Conservation (phyloP, 1,140 invertebrate genomes). For the Drosophila saltans region DNA sequence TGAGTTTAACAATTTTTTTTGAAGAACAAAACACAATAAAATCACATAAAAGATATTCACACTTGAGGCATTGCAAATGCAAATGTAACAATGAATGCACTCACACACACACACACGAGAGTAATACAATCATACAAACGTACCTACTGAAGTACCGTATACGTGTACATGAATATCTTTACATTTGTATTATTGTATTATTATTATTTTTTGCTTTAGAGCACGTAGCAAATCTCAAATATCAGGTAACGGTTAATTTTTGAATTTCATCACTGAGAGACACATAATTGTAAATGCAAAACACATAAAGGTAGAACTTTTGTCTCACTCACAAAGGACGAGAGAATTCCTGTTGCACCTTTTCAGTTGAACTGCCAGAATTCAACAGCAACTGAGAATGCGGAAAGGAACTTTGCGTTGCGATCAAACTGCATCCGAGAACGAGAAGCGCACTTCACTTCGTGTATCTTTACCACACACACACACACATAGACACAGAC, state of each 20-base stretch:
- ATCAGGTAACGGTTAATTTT: conserved; percentile 23
- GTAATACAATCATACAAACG: too few species aligned
- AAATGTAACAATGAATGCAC: conserved; percentile 51
- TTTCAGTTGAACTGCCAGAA: conserved; percentile 34
- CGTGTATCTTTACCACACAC: conserved; percentile 21
- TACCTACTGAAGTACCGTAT: conserved; percentile 17
- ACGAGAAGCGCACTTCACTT: conserved; percentile 30
- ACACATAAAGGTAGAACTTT: background rate
- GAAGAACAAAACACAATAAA: conserved; percentile 46
- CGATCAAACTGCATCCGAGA: conserved; percentile 50
- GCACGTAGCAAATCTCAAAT: conserved; percentile 40
- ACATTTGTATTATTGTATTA: background rate
- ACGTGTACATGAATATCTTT: conserved; percentile 5
- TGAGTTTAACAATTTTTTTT: background rate
- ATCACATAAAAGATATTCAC: conserved; percentile 69
- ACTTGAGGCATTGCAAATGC: conserved; percentile 40
- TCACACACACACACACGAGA: conserved; percentile 25
- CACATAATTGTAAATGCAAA: background rate
- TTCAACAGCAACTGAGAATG: conserved; percentile 51
- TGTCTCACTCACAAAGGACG: too few species aligned
- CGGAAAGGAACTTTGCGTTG: conserved; percentile 34
- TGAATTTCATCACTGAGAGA: background rate
- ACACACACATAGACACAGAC: background rate
- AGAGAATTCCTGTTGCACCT: conserved; percentile 40
- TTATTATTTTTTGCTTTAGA: background rate